phyloP scores from a whole-genome alignment of 2,888 invertebrate genomes.

The Euzophera pinguis region DNA sequence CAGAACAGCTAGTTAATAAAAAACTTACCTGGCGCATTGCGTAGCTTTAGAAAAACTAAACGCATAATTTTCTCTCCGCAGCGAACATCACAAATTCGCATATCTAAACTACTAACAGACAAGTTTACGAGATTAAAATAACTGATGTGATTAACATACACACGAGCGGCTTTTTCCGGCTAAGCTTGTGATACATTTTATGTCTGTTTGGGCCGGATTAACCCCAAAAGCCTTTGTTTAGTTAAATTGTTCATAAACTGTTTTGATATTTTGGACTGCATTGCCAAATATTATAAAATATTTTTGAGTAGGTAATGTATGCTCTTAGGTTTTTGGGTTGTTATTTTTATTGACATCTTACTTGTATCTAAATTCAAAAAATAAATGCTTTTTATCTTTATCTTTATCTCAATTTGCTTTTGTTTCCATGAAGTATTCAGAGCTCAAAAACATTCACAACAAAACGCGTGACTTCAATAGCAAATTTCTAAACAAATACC shows the following conservation, averaged over 20 bases:
- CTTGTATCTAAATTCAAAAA: no score
- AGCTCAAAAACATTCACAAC: no score
- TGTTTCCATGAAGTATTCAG: no score
- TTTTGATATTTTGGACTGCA: background rate
- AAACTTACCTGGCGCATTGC: no score
- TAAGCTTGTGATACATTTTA: constrained; percentile 29
- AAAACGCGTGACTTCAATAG: no score
- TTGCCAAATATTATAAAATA: background rate
- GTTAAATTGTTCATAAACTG: constrained; percentile 10
- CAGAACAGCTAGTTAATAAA: no score
- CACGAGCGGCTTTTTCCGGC: constrained; percentile 40
- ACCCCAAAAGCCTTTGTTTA: constrained; percentile 23
- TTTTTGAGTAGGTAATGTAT: no score
- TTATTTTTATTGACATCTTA: no score
- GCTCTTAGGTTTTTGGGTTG: no score
- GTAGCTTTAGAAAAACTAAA: background rate
- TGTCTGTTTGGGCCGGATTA: constrained; percentile 28
- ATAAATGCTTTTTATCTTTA: no score
- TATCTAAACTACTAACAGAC: background rate
- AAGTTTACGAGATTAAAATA: constrained; percentile 23
- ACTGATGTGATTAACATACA: constrained; percentile 47
- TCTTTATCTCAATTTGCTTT: no score
- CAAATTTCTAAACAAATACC: no score
- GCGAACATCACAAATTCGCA: background rate
- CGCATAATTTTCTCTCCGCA: background rate